phyloP scores from a whole-genome alignment of 1,140 invertebrate species.

The Drosophila tristis region DNA sequence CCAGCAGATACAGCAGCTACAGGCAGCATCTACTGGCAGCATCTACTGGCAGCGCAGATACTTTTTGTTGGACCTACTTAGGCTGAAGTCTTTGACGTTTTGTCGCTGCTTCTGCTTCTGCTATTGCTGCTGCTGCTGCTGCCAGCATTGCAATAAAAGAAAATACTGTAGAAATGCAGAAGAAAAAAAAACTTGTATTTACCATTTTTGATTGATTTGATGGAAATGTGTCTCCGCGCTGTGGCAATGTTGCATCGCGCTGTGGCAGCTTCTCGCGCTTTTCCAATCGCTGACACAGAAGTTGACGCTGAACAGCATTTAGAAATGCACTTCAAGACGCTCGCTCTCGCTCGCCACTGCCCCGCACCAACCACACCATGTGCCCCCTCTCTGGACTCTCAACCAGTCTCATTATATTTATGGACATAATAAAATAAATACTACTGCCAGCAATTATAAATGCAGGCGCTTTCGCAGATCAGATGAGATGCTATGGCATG shows the following conservation, averaged over 20 bases:
- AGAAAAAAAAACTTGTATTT: slow-evolving; percentile 77
- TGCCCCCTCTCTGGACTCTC: slow-evolving; percentile 14
- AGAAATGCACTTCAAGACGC: slow-evolving; percentile 36
- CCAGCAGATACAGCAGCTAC: slow-evolving; percentile 37
- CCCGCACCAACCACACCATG: too few relatives aligned
- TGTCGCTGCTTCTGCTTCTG: slow-evolving; percentile 27
- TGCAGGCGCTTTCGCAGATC: slow-evolving; percentile 77
- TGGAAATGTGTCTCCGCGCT: slow-evolving; percentile 74
- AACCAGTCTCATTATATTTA: slow-evolving; percentile 75
- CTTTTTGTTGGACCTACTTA: slow-evolving; percentile 82
- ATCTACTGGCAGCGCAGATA: slow-evolving; percentile 47
- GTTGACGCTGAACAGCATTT: slow-evolving; percentile 29
- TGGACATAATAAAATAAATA: slow-evolving; percentile 83
- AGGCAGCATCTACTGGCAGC: slow-evolving; percentile 7
- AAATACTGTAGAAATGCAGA: slow-evolving; percentile 32
- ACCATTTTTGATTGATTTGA: slow-evolving; percentile 83
- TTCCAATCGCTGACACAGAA: slow-evolving; percentile 57
- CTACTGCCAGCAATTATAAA: slow-evolving; percentile 79
- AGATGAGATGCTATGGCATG: slow-evolving; percentile 18
- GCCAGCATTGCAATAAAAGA: slow-evolving; percentile 55
- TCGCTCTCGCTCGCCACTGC: not conserved
- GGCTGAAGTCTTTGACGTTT: slow-evolving; percentile 71
- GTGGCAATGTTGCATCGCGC: slow-evolving; percentile 5
- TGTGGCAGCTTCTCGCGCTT: slow-evolving; percentile 35
- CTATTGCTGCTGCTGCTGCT: not conserved